Evolutionary conservation across 2,888 invertebrate genomes (phyloP), one percentile per base, ranked within the genome.

Genomic region (Apotomis capreana): DNA sequence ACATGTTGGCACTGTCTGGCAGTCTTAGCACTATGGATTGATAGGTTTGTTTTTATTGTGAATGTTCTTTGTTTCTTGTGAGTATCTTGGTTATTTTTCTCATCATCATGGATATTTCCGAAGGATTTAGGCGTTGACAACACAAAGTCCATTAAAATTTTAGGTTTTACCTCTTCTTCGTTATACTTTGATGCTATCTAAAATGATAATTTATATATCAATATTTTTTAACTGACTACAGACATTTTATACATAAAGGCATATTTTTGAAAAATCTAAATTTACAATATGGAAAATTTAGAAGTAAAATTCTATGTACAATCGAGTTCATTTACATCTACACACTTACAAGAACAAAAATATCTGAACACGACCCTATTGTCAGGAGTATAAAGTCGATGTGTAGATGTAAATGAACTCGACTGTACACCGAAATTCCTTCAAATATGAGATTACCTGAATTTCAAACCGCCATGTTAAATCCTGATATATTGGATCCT

Each of bases 401-500:
- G n/a, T n/a, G n/a, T n/a, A n/a, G n/a, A n/a, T n/a, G n/a, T n/a
- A n/a, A n/a, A n/a, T n/a, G n/a, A n/a, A 4, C 3, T 5, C 40
- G 3, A 40, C 5, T 40, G n/a, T n/a, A 40, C 40, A 5, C 0
- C 2, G 40, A 40, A 40, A 40, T 40, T 6, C 40, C 10, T 9
- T 49, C 49, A 10, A 10, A 9, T 49, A 6, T 62, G 4, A 63
- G 58, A 10, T 75, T 82, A 91, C 92, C 88, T 92, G 90, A 59
- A 92, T 80, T 85, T 92, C 92, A 85, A 93, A 89, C 75, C 92
- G 84, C 93, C 93, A 93, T n/a, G 75, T 81, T 12, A 93, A 81
- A 73, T 92, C 92, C 73, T 90, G 90, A 78, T 91, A 92, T 51
- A 78, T 84, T 3, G 87, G 85, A 73, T 90, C 89, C 78, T 82